Base-by-base conservation (phyloP, 2,113 vertebrate genomes). In the Seriola dumerili region DNA sequence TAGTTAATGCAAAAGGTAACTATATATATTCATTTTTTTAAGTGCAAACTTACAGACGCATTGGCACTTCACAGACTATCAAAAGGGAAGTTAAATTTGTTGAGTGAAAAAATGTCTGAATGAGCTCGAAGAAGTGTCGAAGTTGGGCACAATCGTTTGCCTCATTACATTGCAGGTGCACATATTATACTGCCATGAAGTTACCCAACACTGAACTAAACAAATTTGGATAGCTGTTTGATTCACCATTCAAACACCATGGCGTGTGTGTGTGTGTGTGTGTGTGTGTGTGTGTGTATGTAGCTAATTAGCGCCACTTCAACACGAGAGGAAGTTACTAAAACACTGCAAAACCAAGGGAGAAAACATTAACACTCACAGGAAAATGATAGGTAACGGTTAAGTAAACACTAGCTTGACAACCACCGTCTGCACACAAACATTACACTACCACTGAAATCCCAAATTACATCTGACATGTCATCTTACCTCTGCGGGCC, bases 401-500 rank as follows among this genome's bases (percentile, higher is more conserved):
- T 7, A 9, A 2, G 25, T 48, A 48, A 54, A 71, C 38, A 73
- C 0, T 0, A 38, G 0, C 75, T 0, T 10, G 10, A 21, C 58
- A 67, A 79, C 63, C 12, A 38, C 12, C 55, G 9, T 0, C 5
- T 4, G 14, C 46, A 17, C 16, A 13, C 46, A 50, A 58, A 66
- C 34, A 32, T 3, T 9, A 36, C 0, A 29, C 4, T n/a, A 32
- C 21, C 4, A 44, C 1, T 14, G 3, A 58, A 42, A 58, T 2
- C 1, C 3, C 13, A 10, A 48, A 8, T 1, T 8, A 8, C 11
- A 42, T 17, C 4, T 52, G 17, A 57, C 36, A 36, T 54, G 34
- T 76, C 40, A 69, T 72, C 91, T 92, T 76, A 89, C 86, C 90
- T 1, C 73, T 44, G 2, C 5, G 23, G 42, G 69, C 54, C 0